Base-by-base conservation (phyloP, 2,113 vertebrate species). In the Manacus vitellinus region DNA sequence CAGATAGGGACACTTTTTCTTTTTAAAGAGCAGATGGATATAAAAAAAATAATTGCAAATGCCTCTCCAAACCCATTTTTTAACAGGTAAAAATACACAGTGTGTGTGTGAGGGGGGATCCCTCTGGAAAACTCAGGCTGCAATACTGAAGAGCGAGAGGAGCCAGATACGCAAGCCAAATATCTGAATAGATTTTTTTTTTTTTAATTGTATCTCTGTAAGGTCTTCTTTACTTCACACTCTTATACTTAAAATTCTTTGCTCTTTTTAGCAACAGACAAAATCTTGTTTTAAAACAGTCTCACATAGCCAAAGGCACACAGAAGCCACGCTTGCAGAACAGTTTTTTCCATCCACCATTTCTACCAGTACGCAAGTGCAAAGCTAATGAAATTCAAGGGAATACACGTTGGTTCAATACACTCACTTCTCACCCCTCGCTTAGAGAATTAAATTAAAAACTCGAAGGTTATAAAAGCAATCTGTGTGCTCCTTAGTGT, bases 1-100 rank as follows among this genome's bases (percentile, higher is more conserved):
- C 43, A 62, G 43, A 87, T 54, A 27, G n/a, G 44, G 41, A n/a
- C 55, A 31, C 11, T 83, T 70, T 39, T 51, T 74, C 84, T 89
- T 95, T 85, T 44, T 63, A 72, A 89, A 78, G 68, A 89, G 37
- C 73, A 90, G 76, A 89, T 43, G 47, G 83, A 39, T 76, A 62
- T 58, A 25, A 88, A 93, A 47, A 77, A 47, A 6, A 3, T 49
- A 67, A 74, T 35, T 49, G 47, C 74, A 81, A 94, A 81, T 56
- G 30, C 73, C 87, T 84, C 66, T 87, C 61, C 35, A 47, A 84
- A 92, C 6, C 46, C 1, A 1, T 22, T 89, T 74, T 39, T 77
- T 39, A 80, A 63, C 25, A 66, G 52, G 30, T 73, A 22, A 74
- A 88, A 84, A n/a, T 24, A 93, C 35, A 59, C 23, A 47, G 8